These are phyloP conservation scores for Lasaia peninsularis DNA, from an alignment of 1,140 invertebrate genomes.

Conservation along the genomic window DNA sequence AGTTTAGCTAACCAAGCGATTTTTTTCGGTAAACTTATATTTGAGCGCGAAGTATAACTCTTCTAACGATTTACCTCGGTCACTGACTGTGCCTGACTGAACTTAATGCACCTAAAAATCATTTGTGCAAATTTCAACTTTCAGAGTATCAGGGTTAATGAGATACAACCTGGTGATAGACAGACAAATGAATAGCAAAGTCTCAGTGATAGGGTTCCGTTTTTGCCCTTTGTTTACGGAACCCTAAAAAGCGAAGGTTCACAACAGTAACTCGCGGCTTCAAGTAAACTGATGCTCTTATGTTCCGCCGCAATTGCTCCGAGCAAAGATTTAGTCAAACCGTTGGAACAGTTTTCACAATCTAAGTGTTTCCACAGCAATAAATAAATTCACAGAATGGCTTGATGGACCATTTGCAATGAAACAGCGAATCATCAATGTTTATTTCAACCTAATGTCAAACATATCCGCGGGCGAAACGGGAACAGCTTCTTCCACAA, in stretches of 20 bases:
- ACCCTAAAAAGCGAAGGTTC: no score
- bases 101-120: slow-evolving; percentile 15
- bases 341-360: slow-evolving; percentile 33
- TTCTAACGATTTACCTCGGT: slow-evolving; percentile 22
- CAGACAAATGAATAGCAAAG: no score
- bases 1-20: slow-evolving; percentile 27
- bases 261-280: neutral
- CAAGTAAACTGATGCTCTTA: slow-evolving; percentile 5
- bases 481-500: slow-evolving; percentile 32
- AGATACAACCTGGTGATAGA: no score
- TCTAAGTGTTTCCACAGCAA: slow-evolving; percentile 41
- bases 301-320: neutral
- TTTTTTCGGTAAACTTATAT: slow-evolving; percentile 26
- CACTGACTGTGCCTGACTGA: slow-evolving; percentile 29
- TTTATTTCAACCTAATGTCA: slow-evolving; percentile 70
- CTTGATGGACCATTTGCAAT: slow-evolving; percentile 45
- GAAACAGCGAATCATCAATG: slow-evolving; percentile 62
- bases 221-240: no score
- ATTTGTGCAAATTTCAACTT: no score
- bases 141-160: no score
- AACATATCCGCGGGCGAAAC: slow-evolving; percentile 58
- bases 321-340: slow-evolving; percentile 10
- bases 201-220: no score
- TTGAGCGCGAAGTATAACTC: slow-evolving; percentile 29
- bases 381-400: slow-evolving; percentile 57